Evolutionary conservation across 2,888 invertebrate species (phyloP).

Genomic region (Nymphalis urticae): DNA sequence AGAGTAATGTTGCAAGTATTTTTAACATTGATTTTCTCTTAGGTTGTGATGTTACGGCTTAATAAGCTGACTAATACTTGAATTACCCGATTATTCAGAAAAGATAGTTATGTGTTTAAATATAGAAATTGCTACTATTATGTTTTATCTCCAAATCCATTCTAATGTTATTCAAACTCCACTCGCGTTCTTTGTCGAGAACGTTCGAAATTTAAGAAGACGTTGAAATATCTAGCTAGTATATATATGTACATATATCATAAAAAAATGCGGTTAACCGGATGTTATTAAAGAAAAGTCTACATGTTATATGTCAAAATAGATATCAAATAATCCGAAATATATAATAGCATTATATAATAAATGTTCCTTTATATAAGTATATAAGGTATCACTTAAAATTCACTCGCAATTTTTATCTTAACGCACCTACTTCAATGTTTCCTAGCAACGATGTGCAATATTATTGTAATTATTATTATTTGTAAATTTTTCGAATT

Average conservation of each 20-base stretch:
- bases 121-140: no score
- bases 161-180: no score
- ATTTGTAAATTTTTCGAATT: slow-evolving; percentile 71
- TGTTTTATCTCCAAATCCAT: no score
- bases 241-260: background rate
- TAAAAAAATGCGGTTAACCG: background rate
- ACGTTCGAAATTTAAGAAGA: no score
- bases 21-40: slow-evolving; percentile 10
- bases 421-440: slow-evolving; percentile 10
- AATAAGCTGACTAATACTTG: background rate
- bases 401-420: background rate
- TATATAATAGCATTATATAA: background rate
- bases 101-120: background rate
- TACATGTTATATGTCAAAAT: background rate
- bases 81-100: background rate
- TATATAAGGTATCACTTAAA: background rate
- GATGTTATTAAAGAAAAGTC: no score
- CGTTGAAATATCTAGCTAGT: no score
- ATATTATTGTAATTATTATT: slow-evolving; percentile 54
- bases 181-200: no score
- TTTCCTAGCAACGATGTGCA: slow-evolving; percentile 55
- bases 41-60: slow-evolving; percentile 25
- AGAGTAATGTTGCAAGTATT: background rate
- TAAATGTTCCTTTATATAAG: slow-evolving; percentile 9
- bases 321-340: slow-evolving; percentile 1